Percentiles rank a stretch among this genome's conserved stretches.
These are phyloP conservation scores for Menidia menidia DNA, from an alignment of 2,797 vertebrate species.

Conservation along the genomic window DNA sequence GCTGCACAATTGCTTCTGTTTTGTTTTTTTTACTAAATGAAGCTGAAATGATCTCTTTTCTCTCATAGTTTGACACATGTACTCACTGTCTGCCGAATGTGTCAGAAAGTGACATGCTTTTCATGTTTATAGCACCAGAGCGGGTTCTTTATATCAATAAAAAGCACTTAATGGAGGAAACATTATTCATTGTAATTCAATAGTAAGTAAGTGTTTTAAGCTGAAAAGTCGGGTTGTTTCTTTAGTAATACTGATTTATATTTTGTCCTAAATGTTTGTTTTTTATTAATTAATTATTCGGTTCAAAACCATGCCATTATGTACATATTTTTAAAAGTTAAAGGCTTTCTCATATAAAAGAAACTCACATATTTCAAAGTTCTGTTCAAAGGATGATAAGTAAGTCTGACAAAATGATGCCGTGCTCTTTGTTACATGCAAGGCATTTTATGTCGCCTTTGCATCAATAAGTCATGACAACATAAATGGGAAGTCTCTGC, in stretches of 20 bases:
- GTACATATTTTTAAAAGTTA: too few relatives aligned
- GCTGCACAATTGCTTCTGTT: conserved; percentile 32
- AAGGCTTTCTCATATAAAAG: too few relatives aligned
- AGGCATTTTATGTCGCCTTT: not conserved
- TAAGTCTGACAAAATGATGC: too few relatives aligned
- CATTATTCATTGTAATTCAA: not conserved
- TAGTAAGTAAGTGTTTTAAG: not conserved
- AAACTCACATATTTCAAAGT: too few relatives aligned
- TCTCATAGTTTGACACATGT: not conserved
- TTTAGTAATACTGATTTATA: not conserved
- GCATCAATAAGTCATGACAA: not conserved
- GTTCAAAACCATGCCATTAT: too few relatives aligned
- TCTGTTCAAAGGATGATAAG: too few relatives aligned
- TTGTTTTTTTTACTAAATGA: conserved; percentile 28
- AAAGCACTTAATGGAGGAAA: not conserved
- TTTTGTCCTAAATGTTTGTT: not conserved
- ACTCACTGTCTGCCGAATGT: not conserved
- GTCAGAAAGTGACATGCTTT: conserved; percentile 10
- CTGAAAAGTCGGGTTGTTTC: not conserved
- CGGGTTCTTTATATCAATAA: not conserved
- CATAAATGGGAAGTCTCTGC: not conserved
- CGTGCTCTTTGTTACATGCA: not conserved
- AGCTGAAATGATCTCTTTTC: conserved; percentile 17
- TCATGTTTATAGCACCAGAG: conserved; percentile 4
- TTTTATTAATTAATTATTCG: too few relatives aligned